Base-by-base conservation (phyloP, 2,888 invertebrate genomes). In the Didymodactylos carnosus region DNA sequence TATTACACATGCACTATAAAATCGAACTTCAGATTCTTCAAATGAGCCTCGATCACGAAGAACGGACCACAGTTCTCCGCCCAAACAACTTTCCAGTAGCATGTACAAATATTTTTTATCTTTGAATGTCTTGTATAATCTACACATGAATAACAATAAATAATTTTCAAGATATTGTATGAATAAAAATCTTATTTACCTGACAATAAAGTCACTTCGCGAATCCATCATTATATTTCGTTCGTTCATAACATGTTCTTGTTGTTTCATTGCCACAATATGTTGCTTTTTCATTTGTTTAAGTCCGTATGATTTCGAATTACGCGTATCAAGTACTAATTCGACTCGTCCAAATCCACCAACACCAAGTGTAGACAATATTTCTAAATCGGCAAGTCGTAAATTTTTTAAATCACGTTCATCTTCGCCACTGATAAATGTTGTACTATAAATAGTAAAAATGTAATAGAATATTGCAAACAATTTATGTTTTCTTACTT, bases 321-420 rank as follows among this genome's bases (percentile, higher is more conserved):
- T 69, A 40, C 70, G 51, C 7, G 51, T 39, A 35, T 70, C 62
- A 35, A n/a, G 62, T 1, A 86, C 98, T 79, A 98, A 86, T 84
- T 98, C 97, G 23, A 98, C 98, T 49, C 97, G 88, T 39, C 98
- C 98, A 83, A 98, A 98, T 40, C 98, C 98, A 39, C 98, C 98
- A 41, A 98, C 94, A 70, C 98, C 98, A 51, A 99, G 86, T 0
- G 97, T 98, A 19, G 93, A 90, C 75, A 98, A 87, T 73, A 92
- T 88, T 77, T 90, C 89, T 51, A 98, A 87, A 84, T 98, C 94
- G 73, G 88, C 72, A 23, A 75, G 51, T 39, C 75, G 72, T 29
- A 75, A 46, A 39, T 69, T 72, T 19, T 49, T 62, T n/a, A 75
- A 51, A 69, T 75, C 75, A 10, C 69, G 69, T 69, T 75, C 72